Evolutionary conservation across 2,797 vertebrate genomes (phyloP).

Genomic region (Ibycter americanus): DNA sequence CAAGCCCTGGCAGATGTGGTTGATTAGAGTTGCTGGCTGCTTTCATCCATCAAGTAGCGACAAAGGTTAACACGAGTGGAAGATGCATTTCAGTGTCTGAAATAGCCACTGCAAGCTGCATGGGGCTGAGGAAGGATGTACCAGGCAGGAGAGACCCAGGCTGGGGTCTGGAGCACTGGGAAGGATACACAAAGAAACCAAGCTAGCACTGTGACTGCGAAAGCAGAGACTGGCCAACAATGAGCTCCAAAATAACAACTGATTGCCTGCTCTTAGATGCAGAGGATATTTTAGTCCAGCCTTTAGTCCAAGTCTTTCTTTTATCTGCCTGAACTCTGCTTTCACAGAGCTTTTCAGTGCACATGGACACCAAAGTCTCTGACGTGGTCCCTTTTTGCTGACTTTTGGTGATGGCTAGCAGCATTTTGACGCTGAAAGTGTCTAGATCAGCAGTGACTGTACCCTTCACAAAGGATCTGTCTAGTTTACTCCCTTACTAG

Average conservation of each 20-base stretch:
- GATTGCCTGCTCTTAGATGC: background rate
- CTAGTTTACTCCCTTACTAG: background rate
- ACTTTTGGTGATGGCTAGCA: background rate
- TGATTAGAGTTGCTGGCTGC: background rate
- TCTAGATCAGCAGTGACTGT: background rate
- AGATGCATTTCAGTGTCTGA: constrained; percentile 2
- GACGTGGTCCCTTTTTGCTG: background rate
- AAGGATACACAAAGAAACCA: background rate
- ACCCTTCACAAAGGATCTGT: background rate
- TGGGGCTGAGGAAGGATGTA: background rate
- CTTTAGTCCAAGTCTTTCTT: background rate
- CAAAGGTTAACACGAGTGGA: background rate
- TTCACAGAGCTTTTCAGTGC: background rate
- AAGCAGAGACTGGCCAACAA: background rate
- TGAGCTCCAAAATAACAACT: background rate
- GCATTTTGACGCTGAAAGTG: background rate
- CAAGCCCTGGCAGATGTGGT: background rate
- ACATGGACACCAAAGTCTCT: background rate
- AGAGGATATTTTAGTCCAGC: background rate
- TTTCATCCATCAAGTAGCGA: background rate
- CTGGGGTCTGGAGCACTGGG: background rate
- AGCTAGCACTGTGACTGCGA: background rate
- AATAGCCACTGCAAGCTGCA: background rate
- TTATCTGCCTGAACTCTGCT: background rate
- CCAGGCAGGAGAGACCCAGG: background rate